Conservation (phyloP, 2,888 invertebrate genomes). For the Himalopsyche anomala region DNA sequence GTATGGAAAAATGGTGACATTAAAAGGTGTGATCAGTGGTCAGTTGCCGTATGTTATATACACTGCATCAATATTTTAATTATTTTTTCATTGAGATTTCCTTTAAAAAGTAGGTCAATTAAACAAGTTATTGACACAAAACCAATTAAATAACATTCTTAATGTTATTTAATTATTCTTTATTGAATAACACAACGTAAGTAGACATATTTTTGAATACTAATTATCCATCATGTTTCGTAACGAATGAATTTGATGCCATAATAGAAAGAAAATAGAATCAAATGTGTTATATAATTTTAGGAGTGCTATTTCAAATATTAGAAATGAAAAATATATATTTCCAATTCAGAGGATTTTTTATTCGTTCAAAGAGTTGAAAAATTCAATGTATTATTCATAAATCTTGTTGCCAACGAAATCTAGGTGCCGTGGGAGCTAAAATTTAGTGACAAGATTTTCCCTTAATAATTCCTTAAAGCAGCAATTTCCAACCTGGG, state of each 20-base stretch:
- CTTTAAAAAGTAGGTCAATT: background rate
- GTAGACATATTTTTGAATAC: background rate
- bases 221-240: background rate
- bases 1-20: background rate
- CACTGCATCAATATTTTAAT: background rate
- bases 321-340: no score
- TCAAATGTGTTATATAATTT: no score
- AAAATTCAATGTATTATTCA: no score
- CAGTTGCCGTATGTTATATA: background rate
- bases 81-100: no score
- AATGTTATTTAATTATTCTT: background rate
- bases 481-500: no score
- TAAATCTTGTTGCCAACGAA: no score
- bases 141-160: background rate
- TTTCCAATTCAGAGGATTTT: no score
- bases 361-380: no score
- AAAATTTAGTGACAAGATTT: no score
- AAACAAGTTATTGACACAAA: background rate
- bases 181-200: background rate
- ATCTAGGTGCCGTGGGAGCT: no score
- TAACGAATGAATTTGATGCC: background rate
- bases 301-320: no score
- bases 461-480: no score
- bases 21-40: background rate
- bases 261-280: background rate